phyloP scores from a whole-genome alignment of 2,888 invertebrate genomes.

The Carabus problematicus region DNA sequence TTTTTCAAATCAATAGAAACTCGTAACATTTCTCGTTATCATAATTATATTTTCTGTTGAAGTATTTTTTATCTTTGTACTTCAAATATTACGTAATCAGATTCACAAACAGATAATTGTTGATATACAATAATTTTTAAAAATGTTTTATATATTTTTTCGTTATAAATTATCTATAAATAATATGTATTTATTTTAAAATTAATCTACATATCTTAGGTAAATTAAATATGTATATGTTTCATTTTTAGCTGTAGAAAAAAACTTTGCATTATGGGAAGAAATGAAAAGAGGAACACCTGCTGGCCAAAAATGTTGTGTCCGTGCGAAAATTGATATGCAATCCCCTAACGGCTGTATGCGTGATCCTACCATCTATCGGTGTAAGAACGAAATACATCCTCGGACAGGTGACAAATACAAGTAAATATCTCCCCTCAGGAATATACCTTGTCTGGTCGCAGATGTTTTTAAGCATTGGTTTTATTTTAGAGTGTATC shows the following conservation, averaged over 20 bases:
- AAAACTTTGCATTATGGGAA: conserved; percentile 89
- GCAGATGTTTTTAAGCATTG: background rate
- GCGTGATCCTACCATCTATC: conserved; percentile 97
- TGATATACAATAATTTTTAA: no score
- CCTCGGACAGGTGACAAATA: conserved; percentile 93
- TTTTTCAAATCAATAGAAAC: no score
- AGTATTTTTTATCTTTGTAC: no score
- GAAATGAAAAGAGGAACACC: conserved; percentile 90
- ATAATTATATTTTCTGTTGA: no score
- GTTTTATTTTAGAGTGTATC: conserved; percentile 80
- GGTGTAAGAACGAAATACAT: conserved; percentile 96
- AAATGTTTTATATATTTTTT: no score
- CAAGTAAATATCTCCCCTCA: conserved; percentile 70
- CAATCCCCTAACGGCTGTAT: conserved; percentile 94
- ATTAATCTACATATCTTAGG: no score
- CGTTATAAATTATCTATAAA: no score
- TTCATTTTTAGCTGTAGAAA: conserved; percentile 71
- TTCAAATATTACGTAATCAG: no score
- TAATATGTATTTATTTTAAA: no score
- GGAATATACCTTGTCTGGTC: background rate
- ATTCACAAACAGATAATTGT: no score
- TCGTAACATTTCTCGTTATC: no score
- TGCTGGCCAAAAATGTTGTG: conserved; percentile 87
- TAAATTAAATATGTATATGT: background rate
- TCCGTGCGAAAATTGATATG: conserved; percentile 98